phyloP scores from a whole-genome alignment of 1,140 invertebrate species.

The Contarinia nasturtii region DNA sequence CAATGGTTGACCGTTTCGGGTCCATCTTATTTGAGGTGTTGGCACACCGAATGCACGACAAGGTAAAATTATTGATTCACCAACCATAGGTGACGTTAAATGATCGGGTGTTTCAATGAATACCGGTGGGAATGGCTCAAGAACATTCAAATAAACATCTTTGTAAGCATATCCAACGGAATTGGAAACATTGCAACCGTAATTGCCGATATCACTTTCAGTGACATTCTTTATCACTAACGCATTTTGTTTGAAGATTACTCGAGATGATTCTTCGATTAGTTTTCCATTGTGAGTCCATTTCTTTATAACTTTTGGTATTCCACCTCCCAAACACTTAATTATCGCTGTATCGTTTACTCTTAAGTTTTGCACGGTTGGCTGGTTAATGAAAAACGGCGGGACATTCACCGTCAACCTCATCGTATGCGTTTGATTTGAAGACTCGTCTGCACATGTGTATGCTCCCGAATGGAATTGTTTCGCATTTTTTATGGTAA shows the following conservation, averaged over 20 bases:
- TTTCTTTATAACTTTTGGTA: conserved; percentile 74
- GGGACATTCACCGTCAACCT: conserved; percentile 60
- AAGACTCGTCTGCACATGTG: conserved; percentile 78
- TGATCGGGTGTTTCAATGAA: conserved; percentile 63
- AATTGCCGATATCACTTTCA: too few species aligned
- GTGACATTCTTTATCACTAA: too few species aligned
- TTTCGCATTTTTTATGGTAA: conserved; percentile 69
- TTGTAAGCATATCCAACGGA: conserved; percentile 94
- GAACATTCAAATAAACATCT: conserved; percentile 87
- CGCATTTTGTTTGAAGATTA: too few species aligned
- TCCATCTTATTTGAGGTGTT: conserved; percentile 79
- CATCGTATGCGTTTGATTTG: conserved; percentile 79
- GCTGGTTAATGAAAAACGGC: conserved; percentile 85
- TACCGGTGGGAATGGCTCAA: conserved; percentile 71
- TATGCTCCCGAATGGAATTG: conserved; percentile 76
- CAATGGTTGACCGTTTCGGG: conserved; percentile 54
- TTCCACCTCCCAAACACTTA: conserved; percentile 68
- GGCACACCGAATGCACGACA: conserved; percentile 86
- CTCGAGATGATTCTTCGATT: conserved; percentile 52
- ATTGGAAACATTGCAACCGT: conserved; percentile 97
- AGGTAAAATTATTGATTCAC: conserved; percentile 52
- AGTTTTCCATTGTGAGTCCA: conserved; percentile 96
- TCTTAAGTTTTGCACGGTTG: conserved; percentile 68
- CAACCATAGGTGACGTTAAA: conserved; percentile 60
- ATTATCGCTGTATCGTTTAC: conserved; percentile 82